Evolutionary conservation across 2,797 vertebrate species (phyloP), one percentile per base, ranked within the genome.

Genomic region (Pangasius krempfi): DNA sequence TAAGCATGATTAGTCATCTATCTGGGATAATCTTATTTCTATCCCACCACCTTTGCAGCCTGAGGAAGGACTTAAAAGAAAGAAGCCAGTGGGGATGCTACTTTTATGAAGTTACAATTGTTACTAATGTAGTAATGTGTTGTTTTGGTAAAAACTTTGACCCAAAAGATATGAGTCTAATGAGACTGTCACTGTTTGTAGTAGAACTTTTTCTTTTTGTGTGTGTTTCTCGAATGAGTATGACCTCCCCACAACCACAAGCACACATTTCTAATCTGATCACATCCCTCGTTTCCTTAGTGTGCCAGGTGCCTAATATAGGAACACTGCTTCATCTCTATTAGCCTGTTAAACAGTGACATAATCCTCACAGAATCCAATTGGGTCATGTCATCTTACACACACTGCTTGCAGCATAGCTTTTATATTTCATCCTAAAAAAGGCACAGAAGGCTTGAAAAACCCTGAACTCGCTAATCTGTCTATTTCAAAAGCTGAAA

Each of bases 1-100:
- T 94, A 94, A 89, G 84, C 82, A 75, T n/a, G 58, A 83, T 83
- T 83, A 83, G 80, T 47, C 37, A 83, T 47, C 94, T 95, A 96
- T 93, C 94, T 91, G 86, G 70, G 92, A 83, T 96, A 95, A 96
- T 95, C 95, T 95, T 37, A 92, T 84, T 76, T 68, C 93, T 94
- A 88, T 80, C 75, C 86, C 86, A 90, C 91, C 90, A 93, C 92
- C 22, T 72, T 72, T 75, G 50, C 37, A 84, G 89, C 33, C 76
- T 18, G 3, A 47, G 47, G 60, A n/a, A 84, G 84, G 62, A 82
- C 37, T 62, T 82, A 6, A 62, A 60, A 62, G 33, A 40, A 22
- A 7, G 30, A 40, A 18, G 58, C 37, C 56, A 62, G 20, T 37
- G 33, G 30, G 78, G 54, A 80, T 56, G 76, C 52, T 78, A 37